These are phyloP conservation scores for Scaeva pyrastri DNA, from an alignment of 2,888 invertebrate genomes.

Conservation along the genomic window DNA sequence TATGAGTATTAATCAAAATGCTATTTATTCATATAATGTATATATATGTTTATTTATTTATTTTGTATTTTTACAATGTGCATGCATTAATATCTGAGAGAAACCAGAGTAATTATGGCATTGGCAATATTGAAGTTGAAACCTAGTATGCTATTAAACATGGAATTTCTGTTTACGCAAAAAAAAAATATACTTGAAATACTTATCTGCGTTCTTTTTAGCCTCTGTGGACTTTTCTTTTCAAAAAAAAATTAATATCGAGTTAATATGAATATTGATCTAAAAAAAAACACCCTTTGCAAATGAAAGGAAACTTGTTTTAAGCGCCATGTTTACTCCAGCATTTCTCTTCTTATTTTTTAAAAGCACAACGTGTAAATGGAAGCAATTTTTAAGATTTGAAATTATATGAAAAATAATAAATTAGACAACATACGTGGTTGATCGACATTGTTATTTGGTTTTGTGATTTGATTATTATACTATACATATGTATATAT, in stretches of 20 bases:
- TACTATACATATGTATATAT: slow-evolving; percentile 57
- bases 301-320: slow-evolving; percentile 11
- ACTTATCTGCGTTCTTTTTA: background rate
- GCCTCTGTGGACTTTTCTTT: background rate
- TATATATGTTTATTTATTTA: slow-evolving; percentile 27
- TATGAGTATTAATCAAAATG: background rate
- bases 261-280: background rate
- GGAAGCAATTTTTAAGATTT: slow-evolving; percentile 50
- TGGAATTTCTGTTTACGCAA: background rate
- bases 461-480: slow-evolving; percentile 27
- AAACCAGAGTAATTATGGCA: slow-evolving; percentile 66
- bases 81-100: slow-evolving; percentile 61
- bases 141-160: slow-evolving; percentile 8
- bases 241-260: background rate
- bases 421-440: slow-evolving; percentile 32
- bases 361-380: slow-evolving; percentile 63
- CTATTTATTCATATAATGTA: slow-evolving; percentile 14
- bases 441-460: slow-evolving; percentile 30
- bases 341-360: slow-evolving; percentile 49
- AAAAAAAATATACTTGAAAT: slow-evolving; percentile 1
- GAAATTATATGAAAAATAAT: slow-evolving; percentile 40
- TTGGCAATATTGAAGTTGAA: slow-evolving; percentile 20
- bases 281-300: background rate
- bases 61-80: slow-evolving; percentile 41
- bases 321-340: slow-evolving; percentile 65